Percentiles rank a stretch among this genome's conserved stretches.
phyloP scores from a whole-genome alignment of 2,113 vertebrate species.

The Marmota monax region DNA sequence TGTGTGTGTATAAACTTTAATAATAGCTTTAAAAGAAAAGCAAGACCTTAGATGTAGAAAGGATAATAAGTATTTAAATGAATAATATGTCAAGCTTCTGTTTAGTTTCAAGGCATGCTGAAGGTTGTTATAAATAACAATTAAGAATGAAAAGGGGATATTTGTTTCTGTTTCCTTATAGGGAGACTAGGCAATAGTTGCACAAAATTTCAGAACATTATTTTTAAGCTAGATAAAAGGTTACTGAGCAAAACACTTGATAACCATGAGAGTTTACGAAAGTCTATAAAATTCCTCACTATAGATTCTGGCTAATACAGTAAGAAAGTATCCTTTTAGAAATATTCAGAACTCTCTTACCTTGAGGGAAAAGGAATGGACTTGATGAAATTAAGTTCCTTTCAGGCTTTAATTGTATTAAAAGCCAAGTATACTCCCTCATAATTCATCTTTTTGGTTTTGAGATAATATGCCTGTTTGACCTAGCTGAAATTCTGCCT shows the following conservation, averaged over 20 bases:
- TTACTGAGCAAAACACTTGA: not conserved
- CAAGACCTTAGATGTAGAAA: not conserved
- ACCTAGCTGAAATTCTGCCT: conserved; percentile 71
- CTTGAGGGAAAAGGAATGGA: conserved; percentile 24
- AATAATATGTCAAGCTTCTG: not conserved
- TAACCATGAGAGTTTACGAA: not conserved
- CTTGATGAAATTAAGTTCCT: conserved; percentile 37
- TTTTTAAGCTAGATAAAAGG: not conserved
- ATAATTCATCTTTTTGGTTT: conserved; percentile 72
- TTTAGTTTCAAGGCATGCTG: not conserved
- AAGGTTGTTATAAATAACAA: not conserved
- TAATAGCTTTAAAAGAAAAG: not conserved
- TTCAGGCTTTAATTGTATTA: conserved; percentile 63
- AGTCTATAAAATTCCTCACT: not conserved
- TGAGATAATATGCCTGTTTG: conserved; percentile 66
- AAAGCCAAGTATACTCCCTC: conserved; percentile 43
- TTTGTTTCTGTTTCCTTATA: not conserved
- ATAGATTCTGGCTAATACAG: not conserved
- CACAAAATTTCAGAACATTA: not conserved
- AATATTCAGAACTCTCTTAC: conserved; percentile 43
- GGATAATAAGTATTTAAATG: not conserved
- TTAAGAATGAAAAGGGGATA: not conserved
- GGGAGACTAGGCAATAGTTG: not conserved
- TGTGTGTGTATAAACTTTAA: not conserved
- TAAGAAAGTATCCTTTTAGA: not conserved